A percentile compares a stretch with the other conserved stretches of the same genome.
Conservation (phyloP, 2,888 invertebrate genomes). For the Meteorus colon region DNA sequence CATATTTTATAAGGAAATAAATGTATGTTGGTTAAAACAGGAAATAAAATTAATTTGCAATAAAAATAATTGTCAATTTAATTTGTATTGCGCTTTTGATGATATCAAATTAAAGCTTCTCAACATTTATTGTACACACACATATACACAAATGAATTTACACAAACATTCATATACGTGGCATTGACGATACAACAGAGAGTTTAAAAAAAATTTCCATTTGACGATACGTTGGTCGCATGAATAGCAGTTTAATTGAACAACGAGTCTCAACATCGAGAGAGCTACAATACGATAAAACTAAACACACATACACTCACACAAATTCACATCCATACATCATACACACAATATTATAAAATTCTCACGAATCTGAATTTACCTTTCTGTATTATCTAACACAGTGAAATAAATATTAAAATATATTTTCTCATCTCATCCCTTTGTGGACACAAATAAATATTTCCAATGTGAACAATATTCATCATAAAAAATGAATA, state of each 20-base stretch:
- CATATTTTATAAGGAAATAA: background rate
- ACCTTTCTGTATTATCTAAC: slow-evolving; percentile 37
- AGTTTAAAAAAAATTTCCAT: slow-evolving; percentile 30
- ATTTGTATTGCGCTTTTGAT: background rate
- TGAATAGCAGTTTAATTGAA: slow-evolving; percentile 56
- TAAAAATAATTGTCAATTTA: slow-evolving; percentile 11
- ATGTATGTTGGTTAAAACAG: background rate
- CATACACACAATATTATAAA: slow-evolving; percentile 42
- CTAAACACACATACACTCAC: slow-evolving; percentile 15
- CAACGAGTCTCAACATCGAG: slow-evolving; percentile 44
- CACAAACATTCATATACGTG: background rate
- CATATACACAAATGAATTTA: background rate
- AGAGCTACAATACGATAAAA: slow-evolving; percentile 23
- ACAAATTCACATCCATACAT: background rate
- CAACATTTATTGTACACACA: background rate
- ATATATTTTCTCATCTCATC: background rate
- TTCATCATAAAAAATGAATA: background rate
- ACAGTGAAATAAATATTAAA: background rate
- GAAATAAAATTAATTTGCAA: background rate
- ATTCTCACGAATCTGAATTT: slow-evolving; percentile 50
- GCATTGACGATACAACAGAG: background rate
- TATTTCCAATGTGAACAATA: too few relatives aligned
- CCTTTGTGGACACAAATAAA: background rate
- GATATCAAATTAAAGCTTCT: slow-evolving; percentile 7
- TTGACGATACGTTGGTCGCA: slow-evolving; percentile 2